Evolutionary conservation across 2,888 invertebrate species (phyloP), one percentile per base, ranked within the genome.

Genomic region (Lasius fuliginosus): DNA sequence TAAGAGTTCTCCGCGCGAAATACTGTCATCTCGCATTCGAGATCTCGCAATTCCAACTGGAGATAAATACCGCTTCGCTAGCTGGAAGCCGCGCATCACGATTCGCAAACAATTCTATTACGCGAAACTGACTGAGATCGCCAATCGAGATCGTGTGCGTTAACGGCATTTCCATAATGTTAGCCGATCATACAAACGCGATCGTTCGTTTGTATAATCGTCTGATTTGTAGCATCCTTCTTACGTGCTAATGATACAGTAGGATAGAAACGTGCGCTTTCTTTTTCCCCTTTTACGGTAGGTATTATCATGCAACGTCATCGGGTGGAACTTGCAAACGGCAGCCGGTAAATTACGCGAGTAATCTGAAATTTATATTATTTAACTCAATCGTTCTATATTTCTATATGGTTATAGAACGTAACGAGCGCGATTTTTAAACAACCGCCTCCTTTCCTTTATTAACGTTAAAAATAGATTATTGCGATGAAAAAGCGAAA

Each of bases 191-290:
- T 18, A 42, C 15, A 18, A 12, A 15, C n/a, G 23, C 18, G 33
- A 58, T 58, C 33, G 18, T 60, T 79, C 33, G 71, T 71, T 79
- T 77, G 56, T 77, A 71, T 33, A 69, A 79, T 79, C 69, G 30
- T 8, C n/a, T 3, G 40, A 56, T 58, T 58, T 53, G 23, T 76
- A 12, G 33, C 42, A 58, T 33, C 23, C 9, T 79, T 46, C 67
- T 46, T 42, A 58, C 23, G 58, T 71, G 42, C 4, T 71, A 79
- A 79, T 79, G 11, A 58, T 79, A 79, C 15, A 58, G 58, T 46
- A 33, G 40, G 40, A 42, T 58, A 79, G 79, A 79, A 79, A 79
- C 30, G 58, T 58, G 42, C 46, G 60, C 71, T 79, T 79, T 79
- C 79, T 71, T 79, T 79, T 77, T 36, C 36, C 18, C 58, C 23